Base-by-base conservation (phyloP, 2,888 invertebrate species). In the Itoplectis maculator region DNA sequence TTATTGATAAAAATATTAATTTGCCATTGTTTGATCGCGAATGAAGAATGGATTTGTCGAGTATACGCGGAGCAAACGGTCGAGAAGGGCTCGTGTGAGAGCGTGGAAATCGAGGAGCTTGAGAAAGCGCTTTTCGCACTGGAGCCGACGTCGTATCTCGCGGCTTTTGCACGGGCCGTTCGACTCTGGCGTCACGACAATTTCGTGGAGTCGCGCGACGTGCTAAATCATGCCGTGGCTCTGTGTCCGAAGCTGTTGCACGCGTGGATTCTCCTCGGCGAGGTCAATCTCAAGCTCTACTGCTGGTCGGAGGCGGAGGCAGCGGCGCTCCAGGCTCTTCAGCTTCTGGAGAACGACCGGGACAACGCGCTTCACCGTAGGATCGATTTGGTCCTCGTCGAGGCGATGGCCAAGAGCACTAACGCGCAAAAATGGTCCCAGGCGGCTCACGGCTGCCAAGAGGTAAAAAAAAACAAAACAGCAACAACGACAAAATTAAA, bases 31-130 rank as follows among this genome's bases (percentile, higher is more conserved):
- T 45, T 45, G 0, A 45, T n/a, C n/a, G n/a, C n/a, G n/a, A n/a
- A n/a, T n/a, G n/a, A n/a, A 92, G 95, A 95, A 89, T 95, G 95
- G 95, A 94, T 95, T 77, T 95, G 95, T 87, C 94, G 94, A 88
- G 92, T 94, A 0, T 95, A 94, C 88, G 94, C 94, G 79, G 95
- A 95, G 80, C 86, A 86, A 73, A 84, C 79, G 45, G 85, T 91
- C n/a, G 69, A 85, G 4, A 73, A 86, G 75, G 79, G 85, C 37
- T 79, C 82, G 82, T 75, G 89, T 83, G 81, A 90, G 88, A 76
- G 93, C 89, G 89, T 91, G 86, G 80, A 90, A 42, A 94, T 96
- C 84, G 93, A 94, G 75, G 88, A 92, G 51, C 94, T 95, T 90
- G 93, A 94, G 69, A 93, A 94, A 61, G 91, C 92, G 81, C 93